Percentiles rank a stretch among this genome's conserved stretches.
Conservation (phyloP, 2,113 vertebrate genomes). For the Terrapene triunguis region DNA sequence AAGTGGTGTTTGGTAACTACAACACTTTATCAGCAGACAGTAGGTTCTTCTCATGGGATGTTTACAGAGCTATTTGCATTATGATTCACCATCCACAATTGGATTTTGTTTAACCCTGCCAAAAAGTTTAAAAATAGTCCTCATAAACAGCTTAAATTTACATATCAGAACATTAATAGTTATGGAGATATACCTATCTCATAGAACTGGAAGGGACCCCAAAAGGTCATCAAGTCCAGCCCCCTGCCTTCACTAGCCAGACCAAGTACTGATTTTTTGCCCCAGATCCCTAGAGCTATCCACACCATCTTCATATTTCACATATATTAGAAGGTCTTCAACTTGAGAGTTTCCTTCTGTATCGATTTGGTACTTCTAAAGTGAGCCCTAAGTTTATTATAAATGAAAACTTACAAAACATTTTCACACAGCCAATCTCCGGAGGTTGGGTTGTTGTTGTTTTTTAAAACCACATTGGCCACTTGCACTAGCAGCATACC, state of each 20-base stretch:
- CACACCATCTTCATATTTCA: fast-evolving
- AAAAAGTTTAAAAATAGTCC: background rate
- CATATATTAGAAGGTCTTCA: background rate
- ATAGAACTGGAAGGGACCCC: too few relatives aligned
- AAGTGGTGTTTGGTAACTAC: background rate
- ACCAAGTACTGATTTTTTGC: too few relatives aligned
- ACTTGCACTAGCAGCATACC: background rate
- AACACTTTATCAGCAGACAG: background rate
- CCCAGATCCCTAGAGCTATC: too few relatives aligned
- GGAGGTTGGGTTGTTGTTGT: too few relatives aligned
- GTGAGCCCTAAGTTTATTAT: background rate
- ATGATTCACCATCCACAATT: fast-evolving
- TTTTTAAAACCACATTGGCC: background rate
- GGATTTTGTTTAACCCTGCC: background rate
- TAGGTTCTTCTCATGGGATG: background rate
- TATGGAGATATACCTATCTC: too few relatives aligned
- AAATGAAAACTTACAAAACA: background rate
- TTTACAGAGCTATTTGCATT: fast-evolving
- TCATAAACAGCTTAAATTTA: background rate
- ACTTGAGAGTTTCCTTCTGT: too few relatives aligned
- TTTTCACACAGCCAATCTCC: fast-evolving
- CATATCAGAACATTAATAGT: fast-evolving
- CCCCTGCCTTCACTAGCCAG: too few relatives aligned
- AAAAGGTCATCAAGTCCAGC: too few relatives aligned
- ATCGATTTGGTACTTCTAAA: fast-evolving